Base-by-base conservation (phyloP, 1,140 invertebrate genomes). In the Drosophila sulfurigaster region DNA sequence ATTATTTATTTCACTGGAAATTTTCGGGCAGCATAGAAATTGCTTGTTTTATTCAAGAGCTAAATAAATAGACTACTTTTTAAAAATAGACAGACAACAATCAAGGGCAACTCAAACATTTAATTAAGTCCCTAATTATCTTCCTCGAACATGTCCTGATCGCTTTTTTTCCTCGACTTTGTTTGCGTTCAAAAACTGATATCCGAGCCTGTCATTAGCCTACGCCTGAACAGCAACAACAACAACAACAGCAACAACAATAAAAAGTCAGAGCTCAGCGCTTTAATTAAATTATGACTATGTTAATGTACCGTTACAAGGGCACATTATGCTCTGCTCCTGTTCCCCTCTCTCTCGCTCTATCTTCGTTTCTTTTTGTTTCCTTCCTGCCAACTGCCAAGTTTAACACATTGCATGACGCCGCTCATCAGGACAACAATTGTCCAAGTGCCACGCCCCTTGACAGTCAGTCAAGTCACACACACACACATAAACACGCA, bases 211-310 rank as follows among this genome's bases (percentile, higher is more conserved):
- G 56, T 76, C 74, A 76, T 76, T 72, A 76, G 68, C 32, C 54
- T 32, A 8, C 35, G 43, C 20, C 15, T 25, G 20, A 25, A 25
- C 20, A 25, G 15, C 45, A 15, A 65, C 60, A 72, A 10, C 41
- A 41, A 71, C 60, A 56, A 38, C 56, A 72, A 10, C 41, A 41
- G 64, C 60, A 56, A 38, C 56, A 38, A 60, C 54, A 73, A 28
- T 32, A 48, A 62, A 52, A 35, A 65, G 20, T 10, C 35, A 13
- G 20, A 20, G 57, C 30, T 57, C 15, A 25, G 35, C n/a, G 68
- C 60, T 82, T 85, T 88, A 88, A 88, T 88, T 88, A 88, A 88
- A 88, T 88, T 88, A 88, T 88, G 85, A 88, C 85, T 85, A 74
- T 77, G 75, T 75, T 88, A 88, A 88, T 88, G 85, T 88, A 89